Base-by-base conservation (phyloP, 2,113 vertebrate species). In the Blennius ocellaris region DNA sequence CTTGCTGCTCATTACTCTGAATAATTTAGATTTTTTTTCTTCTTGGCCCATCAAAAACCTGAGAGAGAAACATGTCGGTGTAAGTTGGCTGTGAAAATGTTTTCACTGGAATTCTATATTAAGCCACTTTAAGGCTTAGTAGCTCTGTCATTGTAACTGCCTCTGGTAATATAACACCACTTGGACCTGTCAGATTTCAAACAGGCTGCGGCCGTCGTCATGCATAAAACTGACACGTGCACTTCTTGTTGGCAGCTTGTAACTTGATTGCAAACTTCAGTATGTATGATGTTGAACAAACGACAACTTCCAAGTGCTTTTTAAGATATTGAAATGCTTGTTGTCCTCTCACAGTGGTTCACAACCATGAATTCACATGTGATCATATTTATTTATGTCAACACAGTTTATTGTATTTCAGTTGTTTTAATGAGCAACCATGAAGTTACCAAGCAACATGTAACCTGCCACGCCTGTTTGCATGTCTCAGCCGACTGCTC, bases 381-480 rank as follows among this genome's bases (percentile, higher is more conserved):
- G 21, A 30, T 30, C 21, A 30, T 30, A 30, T 64, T 52, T 15
- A n/a, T 14, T 40, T 45, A 36, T 43, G 1, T 12, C 2, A 30
- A 30, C 21, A 30, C 21, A 30, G 21, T 30, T 30, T 30, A 30
- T 4, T 30, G 21, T 30, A 30, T 30, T 30, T 30, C 21, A 30
- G 21, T 30, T 30, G 21, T 30, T 30, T 30, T 30, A 30, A 30
- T 3, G 6, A 17, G 54, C 40, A 69, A 70, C 69, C 54, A 62
- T 52, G 65, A 53, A 11, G 78, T 89, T 86, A 70, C 78, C 62
- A 62, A 69, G 56, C 66, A 86, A 78, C 70, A 37, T 36, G 2
- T 53, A 61, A 76, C 60, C 58, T 37, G 70, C 85, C 74, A 71
- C 55, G 16, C 68, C 84, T 65, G 41, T 76, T 84, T 76, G 79